Evolutionary conservation across 2,888 invertebrate species (phyloP).

Genomic region (Erebia epiphron): DNA sequence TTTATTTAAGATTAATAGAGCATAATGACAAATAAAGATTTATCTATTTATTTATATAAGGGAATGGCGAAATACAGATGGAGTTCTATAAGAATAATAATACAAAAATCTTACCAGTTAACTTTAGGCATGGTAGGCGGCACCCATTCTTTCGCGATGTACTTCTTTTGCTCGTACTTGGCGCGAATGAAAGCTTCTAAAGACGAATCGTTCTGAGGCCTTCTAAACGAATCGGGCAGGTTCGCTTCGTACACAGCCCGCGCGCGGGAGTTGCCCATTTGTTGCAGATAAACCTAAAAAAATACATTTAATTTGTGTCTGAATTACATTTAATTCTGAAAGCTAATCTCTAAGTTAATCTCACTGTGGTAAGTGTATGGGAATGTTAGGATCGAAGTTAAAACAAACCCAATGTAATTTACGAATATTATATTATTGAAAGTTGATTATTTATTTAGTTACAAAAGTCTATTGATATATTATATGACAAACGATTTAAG

Average conservation of each 20-base stretch:
- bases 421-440: no score
- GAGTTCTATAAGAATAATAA: background rate
- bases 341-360: no score
- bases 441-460: no score
- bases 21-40: no score
- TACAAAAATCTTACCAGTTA: slow-evolving; percentile 80
- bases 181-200: slow-evolving; percentile 98
- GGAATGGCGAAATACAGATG: no score
- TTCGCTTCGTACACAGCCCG: slow-evolving; percentile 99
- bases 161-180: slow-evolving; percentile 99
- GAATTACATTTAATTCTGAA: no score
- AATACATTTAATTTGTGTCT: background rate
- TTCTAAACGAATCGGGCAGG: slow-evolving; percentile 96
- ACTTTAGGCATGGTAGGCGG: slow-evolving; percentile 93
- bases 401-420: no score
- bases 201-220: slow-evolving; percentile 96
- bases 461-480: no score
- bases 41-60: no score
- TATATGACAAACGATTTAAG: no score
- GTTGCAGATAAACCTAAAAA: slow-evolving; percentile 88
- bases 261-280: slow-evolving; percentile 99
- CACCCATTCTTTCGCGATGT: slow-evolving; percentile 99
- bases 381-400: no score
- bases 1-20: background rate
- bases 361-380: background rate